These are phyloP conservation scores for Rhinoptilus africanus DNA, from an alignment of 2,113 vertebrate genomes.

Conservation along the genomic window DNA sequence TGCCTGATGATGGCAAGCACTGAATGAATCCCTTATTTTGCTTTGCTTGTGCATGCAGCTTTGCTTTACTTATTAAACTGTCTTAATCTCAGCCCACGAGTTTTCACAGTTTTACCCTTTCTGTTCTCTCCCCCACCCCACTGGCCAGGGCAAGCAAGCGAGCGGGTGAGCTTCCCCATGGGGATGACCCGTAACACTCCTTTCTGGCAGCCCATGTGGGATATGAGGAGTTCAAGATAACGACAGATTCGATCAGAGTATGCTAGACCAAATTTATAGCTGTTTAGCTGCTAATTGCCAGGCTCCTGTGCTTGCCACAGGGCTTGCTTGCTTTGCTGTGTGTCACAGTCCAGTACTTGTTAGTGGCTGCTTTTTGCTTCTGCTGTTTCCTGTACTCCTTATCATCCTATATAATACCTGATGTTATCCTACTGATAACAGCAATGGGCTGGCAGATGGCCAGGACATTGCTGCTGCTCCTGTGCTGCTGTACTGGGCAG, in stretches of 20 bases:
- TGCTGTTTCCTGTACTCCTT: neutral
- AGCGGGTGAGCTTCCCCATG: neutral
- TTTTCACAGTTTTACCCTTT: neutral
- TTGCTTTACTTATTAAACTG: neutral
- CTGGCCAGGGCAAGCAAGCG: fast-evolving
- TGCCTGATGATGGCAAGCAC: neutral
- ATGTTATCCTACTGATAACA: neutral
- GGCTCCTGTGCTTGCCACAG: neutral
- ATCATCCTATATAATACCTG: neutral
- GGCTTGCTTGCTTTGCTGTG: neutral
- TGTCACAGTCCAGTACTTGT: neutral
- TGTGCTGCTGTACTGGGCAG: neutral
- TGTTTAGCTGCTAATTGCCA: neutral
- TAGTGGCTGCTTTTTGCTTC: neutral
- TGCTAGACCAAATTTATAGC: neutral
- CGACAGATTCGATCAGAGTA: neutral
- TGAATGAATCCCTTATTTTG: neutral
- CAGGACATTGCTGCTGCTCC: neutral
- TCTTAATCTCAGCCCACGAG: neutral
- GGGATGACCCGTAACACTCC: neutral
- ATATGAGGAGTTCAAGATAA: neutral
- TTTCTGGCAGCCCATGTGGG: neutral
- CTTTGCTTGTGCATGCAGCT: neutral
- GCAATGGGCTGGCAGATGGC: neutral
- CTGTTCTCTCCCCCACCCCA: neutral